Conservation (phyloP, 2,888 invertebrate species). For the Opisthograptis luteolata region DNA sequence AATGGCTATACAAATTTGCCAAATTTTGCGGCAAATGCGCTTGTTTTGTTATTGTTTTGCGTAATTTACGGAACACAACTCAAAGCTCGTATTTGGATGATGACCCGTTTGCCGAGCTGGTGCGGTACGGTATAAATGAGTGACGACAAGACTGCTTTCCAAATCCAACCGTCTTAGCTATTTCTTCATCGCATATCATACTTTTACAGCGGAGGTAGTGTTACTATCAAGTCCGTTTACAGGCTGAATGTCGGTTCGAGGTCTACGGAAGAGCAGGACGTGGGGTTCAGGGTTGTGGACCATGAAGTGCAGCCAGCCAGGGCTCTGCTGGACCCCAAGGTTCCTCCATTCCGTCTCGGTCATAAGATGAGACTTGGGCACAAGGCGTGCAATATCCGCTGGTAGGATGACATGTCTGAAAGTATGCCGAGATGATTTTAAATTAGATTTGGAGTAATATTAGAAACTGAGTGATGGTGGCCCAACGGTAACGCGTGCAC, state of each 20-base stretch:
- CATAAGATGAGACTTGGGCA: slow-evolving; percentile 96
- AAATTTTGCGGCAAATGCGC: too few relatives aligned
- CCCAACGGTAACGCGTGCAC: too few relatives aligned
- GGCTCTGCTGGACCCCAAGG: slow-evolving; percentile 97
- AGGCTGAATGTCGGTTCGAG: slow-evolving; percentile 61
- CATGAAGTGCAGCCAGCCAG: slow-evolving; percentile 94
- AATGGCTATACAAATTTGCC: too few relatives aligned
- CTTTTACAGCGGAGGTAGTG: slow-evolving; percentile 60
- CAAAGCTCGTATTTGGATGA: too few relatives aligned
- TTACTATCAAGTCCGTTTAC: slow-evolving; percentile 65
- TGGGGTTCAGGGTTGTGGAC: slow-evolving; percentile 96
- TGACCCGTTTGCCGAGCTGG: too few relatives aligned
- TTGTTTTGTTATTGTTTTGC: too few relatives aligned
- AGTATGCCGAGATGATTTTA: slow-evolving; percentile 20
- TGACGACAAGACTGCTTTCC: slow-evolving; percentile 1
- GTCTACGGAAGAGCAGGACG: slow-evolving; percentile 91
- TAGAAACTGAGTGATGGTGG: too few relatives aligned
- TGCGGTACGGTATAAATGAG: too few relatives aligned
- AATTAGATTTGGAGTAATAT: background rate
- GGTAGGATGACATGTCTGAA: slow-evolving; percentile 95
- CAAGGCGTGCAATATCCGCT: slow-evolving; percentile 91
- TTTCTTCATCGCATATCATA: slow-evolving; percentile 43
- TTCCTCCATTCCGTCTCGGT: slow-evolving; percentile 97
- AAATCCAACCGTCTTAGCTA: background rate
- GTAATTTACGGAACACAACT: too few relatives aligned